A percentile compares a stretch with the other conserved stretches of the same genome.
Conservation (phyloP, 2,888 invertebrate genomes). For the Xestia ashworthii region DNA sequence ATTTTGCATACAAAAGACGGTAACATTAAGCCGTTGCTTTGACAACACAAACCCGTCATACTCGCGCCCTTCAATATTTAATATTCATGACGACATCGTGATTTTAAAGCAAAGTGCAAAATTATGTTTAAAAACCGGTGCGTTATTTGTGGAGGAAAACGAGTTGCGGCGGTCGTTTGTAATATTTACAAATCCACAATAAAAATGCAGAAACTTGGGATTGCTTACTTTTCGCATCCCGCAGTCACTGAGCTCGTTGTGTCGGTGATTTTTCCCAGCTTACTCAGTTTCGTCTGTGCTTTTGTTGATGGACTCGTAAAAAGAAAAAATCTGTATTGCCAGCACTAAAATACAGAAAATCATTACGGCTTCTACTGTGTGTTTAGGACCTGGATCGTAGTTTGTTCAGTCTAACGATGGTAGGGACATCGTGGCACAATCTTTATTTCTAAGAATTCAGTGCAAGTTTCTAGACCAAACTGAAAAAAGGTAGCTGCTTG, state of each 20-base stretch:
- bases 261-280: conserved; percentile 35
- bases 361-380: conserved; percentile 28
- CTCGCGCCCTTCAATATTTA: conserved; percentile 52
- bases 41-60: conserved; percentile 21
- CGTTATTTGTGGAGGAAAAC: conserved; percentile 53
- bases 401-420: conserved; percentile 8
- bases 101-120: conserved; percentile 57
- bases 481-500: background rate
- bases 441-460: background rate
- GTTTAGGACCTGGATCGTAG: conserved; percentile 14
- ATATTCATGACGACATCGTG: conserved; percentile 34
- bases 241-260: conserved; percentile 49
- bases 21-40: conserved; percentile 1
- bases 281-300: conserved; percentile 28
- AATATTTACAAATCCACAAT: conserved; percentile 56
- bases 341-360: conserved; percentile 44
- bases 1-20: conserved; percentile 38
- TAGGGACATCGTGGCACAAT: background rate
- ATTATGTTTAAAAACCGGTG: conserved; percentile 51
- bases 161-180: conserved; percentile 33
- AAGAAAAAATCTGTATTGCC: conserved; percentile 33
- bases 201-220: conserved; percentile 43
- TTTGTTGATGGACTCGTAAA: conserved; percentile 50
- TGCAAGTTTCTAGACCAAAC: background rate
- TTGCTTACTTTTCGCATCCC: conserved; percentile 54